Percentiles rank a stretch among this genome's conserved stretches.
phyloP scores from a whole-genome alignment of 2,797 vertebrate genomes.

The Podargus strigoides region DNA sequence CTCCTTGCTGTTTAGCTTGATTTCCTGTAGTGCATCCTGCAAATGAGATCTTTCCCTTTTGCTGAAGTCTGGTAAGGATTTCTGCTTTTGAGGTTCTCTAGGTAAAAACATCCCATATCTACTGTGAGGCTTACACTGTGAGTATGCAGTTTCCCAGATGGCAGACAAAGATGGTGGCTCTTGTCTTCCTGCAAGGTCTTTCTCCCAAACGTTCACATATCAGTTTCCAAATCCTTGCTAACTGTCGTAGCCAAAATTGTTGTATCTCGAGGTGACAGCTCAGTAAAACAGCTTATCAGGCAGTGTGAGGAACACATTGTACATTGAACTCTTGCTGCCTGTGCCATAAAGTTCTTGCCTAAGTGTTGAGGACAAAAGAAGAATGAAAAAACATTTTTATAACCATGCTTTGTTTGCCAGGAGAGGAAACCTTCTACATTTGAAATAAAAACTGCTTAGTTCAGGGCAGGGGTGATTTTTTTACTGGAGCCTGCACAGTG shows the following conservation, averaged over 20 bases:
- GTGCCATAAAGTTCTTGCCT: not conserved
- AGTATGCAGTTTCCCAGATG: not conserved
- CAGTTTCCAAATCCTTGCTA: not conserved
- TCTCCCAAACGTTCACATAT: not conserved
- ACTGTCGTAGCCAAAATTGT: not conserved
- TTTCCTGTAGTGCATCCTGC: not conserved
- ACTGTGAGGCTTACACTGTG: not conserved
- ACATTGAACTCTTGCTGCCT: rapidly evolving
- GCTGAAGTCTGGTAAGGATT: not conserved
- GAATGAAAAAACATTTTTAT: not conserved
- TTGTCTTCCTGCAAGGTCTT: not conserved
- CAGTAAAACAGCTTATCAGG: not conserved
- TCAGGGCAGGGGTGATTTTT: not conserved
- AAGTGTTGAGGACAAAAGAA: not conserved
- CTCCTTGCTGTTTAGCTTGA: not conserved
- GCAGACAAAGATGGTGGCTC: not conserved
- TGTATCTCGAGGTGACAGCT: not conserved
- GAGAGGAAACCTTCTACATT: not conserved
- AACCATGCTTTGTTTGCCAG: rapidly evolving
- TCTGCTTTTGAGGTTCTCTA: not conserved
- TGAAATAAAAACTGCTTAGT: not conserved
- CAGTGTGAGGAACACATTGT: not conserved
- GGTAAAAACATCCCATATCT: not conserved
- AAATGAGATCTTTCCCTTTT: not conserved
- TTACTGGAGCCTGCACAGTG: not conserved